Evolutionary conservation across 92 coral and sea anemone species (phyloP).

Genomic region (Umimayanthus chanpuru): DNA sequence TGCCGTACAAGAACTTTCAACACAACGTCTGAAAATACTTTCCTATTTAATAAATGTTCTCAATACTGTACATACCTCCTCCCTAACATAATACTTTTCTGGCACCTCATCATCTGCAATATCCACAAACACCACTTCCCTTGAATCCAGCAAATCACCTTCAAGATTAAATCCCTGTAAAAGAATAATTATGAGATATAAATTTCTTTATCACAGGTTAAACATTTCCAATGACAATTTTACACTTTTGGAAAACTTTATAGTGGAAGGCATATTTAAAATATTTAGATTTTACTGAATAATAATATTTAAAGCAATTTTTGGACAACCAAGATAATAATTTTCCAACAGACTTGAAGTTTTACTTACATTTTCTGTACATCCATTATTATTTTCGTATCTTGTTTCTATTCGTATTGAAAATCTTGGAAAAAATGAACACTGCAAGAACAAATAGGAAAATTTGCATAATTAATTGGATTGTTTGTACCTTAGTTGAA

Average conservation of each 20-base stretch:
- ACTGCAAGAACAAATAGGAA: conserved; percentile 53
- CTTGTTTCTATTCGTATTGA: conserved; percentile 90
- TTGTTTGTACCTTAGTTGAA: background rate
- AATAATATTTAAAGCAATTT: background rate
- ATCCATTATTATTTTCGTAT: conserved; percentile 90
- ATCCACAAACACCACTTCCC: conserved; percentile 86
- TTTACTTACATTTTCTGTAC: conserved; percentile 87
- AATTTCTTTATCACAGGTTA: background rate
- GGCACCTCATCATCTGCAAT: conserved; percentile 92
- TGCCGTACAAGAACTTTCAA: no score
- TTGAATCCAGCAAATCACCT: conserved; percentile 66
- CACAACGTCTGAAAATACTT: no score
- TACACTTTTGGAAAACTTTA: background rate
- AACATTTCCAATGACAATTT: background rate
- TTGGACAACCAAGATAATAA: background rate
- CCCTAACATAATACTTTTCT: conserved; percentile 90
- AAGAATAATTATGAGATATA: background rate
- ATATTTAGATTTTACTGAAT: no score
- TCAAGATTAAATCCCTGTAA: conserved; percentile 79
- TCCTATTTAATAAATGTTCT: no score
- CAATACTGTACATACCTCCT: conserved; percentile 76
- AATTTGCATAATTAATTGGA: background rate
- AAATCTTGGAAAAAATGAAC: conserved; percentile 96
- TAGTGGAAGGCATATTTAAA: background rate
- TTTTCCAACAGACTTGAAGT: no score